Evolutionary conservation across 2,888 invertebrate genomes (phyloP).

Genomic region (Leptinotarsa haldemani): DNA sequence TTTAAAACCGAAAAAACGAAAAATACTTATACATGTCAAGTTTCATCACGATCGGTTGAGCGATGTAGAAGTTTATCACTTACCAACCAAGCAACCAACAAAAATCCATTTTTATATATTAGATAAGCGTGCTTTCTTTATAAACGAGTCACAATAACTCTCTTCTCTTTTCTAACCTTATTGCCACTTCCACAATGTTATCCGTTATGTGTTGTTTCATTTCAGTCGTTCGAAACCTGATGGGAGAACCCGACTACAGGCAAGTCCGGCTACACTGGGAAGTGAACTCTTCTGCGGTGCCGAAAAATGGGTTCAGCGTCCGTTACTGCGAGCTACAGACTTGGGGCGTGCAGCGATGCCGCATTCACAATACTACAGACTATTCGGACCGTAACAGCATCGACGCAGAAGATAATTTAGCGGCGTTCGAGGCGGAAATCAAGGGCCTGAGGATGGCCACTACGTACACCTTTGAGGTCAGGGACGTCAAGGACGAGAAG

Average conservation of each 20-base stretch:
- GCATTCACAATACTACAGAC: slow-evolving; percentile 66
- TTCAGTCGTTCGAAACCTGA: slow-evolving; percentile 72
- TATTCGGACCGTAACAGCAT: slow-evolving; percentile 43
- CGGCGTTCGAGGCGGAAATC: slow-evolving; percentile 71
- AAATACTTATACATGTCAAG: too few species aligned
- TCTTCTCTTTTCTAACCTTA: too few species aligned
- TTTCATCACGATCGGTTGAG: too few species aligned
- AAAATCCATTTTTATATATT: too few species aligned
- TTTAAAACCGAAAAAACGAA: too few species aligned
- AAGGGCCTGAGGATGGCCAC: slow-evolving; percentile 84
- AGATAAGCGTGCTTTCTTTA: too few species aligned
- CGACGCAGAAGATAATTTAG: slow-evolving; percentile 57
- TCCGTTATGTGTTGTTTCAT: slow-evolving; percentile 23
- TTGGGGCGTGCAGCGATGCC: slow-evolving; percentile 82
- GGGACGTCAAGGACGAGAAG: slow-evolving; percentile 70
- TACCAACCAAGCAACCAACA: too few species aligned
- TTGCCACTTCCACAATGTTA: background rate
- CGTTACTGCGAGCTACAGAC: slow-evolving; percentile 84
- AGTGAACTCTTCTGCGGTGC: slow-evolving; percentile 66
- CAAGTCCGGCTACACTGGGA: slow-evolving; percentile 76
- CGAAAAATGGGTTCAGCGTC: slow-evolving; percentile 74
- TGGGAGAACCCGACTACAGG: slow-evolving; percentile 76
- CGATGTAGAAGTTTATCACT: too few species aligned
- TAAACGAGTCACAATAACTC: too few species aligned
- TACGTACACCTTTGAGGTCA: slow-evolving; percentile 83